These are phyloP conservation scores for Lagria hirta DNA, from an alignment of 2,888 invertebrate species.

Conservation along the genomic window DNA sequence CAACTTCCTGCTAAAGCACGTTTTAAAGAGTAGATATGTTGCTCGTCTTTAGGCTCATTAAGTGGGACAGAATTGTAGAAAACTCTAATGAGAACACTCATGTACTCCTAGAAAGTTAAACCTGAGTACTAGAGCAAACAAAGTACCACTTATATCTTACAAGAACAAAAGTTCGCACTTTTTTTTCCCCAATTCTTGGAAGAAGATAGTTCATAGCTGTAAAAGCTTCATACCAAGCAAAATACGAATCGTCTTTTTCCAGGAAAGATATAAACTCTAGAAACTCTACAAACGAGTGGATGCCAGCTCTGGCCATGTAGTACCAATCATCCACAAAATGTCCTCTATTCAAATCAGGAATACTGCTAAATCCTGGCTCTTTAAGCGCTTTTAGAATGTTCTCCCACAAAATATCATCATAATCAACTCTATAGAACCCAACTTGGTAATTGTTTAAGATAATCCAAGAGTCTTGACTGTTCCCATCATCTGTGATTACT, in stretches of 20 bases:
- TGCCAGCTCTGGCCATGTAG: conserved; percentile 62
- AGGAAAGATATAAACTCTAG: conserved; percentile 70
- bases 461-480: conserved; percentile 58
- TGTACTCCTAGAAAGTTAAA: conserved; percentile 51
- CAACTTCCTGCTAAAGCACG: conserved; percentile 61
- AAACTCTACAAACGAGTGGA: conserved; percentile 57
- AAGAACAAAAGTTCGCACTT: too few species aligned
- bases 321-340: conserved; percentile 75
- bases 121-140: conserved; percentile 21
- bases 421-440: conserved; percentile 71
- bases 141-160: too few species aligned
- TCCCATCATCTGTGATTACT: conserved; percentile 40
- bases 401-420: conserved; percentile 68
- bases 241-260: conserved; percentile 64
- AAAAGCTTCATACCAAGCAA: conserved; percentile 71
- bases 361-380: conserved; percentile 51
- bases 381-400: conserved; percentile 57
- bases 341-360: conserved; percentile 69
- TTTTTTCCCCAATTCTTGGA: conserved; percentile 26
- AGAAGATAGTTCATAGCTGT: conserved; percentile 35
- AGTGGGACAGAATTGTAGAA: conserved; percentile 59
- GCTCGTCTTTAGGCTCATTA: conserved; percentile 53
- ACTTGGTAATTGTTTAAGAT: conserved; percentile 66
- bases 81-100: conserved; percentile 54
- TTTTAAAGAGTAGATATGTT: conserved; percentile 61